Evolutionary conservation across 2,797 vertebrate genomes (phyloP), one percentile per base, ranked within the genome.

Genomic region (Hoplostethus atlanticus): DNA sequence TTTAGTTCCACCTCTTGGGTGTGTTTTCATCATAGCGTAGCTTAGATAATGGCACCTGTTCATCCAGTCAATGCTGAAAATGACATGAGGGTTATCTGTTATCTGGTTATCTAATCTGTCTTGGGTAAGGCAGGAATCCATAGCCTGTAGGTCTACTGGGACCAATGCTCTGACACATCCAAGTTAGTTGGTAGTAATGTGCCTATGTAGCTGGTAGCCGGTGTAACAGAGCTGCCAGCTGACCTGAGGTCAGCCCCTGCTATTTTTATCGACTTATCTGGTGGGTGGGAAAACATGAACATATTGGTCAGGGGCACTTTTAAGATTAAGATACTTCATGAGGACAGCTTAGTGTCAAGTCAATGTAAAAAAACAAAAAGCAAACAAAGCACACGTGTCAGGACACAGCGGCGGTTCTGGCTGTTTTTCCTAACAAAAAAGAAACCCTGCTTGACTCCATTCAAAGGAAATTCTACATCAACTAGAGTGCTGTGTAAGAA

Each of bases 191-290:
- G 71, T 44, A 70, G 78, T 36, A 30, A 57, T 64, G 56, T 72
- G 53, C 64, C 53, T 78, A 72, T 75, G 64, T 65, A 75, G 72
- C 76, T 11, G 50, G 87, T 78, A 88, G 28, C 28, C 28, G 28
- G 78, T 65, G 66, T 81, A 88, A 91, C 31, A 54, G 70, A 84
- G 60, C 68, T 34, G 31, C 63, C 70, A 73, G 79, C 47, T 25
- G 17, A 66, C 30, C 67, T 68, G 71, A 85, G 76, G 79, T 84
- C 73, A 61, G 52, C 58, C 34, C 46, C 51, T 4, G 68, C 75
- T 83, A 87, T 85, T 86, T 83, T 71, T 74, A 76, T 68, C 66
- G 5, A 51, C 46, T 70, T 68, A 68, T 64, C 40, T 47, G 28
- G 25, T 25, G 0, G 30, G 61, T 70, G 72, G 68, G 59, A 60